Percentiles rank a stretch among this genome's conserved stretches.
phyloP scores from a whole-genome alignment of 2,888 invertebrate species.

The Amblyjoppa proteus region DNA sequence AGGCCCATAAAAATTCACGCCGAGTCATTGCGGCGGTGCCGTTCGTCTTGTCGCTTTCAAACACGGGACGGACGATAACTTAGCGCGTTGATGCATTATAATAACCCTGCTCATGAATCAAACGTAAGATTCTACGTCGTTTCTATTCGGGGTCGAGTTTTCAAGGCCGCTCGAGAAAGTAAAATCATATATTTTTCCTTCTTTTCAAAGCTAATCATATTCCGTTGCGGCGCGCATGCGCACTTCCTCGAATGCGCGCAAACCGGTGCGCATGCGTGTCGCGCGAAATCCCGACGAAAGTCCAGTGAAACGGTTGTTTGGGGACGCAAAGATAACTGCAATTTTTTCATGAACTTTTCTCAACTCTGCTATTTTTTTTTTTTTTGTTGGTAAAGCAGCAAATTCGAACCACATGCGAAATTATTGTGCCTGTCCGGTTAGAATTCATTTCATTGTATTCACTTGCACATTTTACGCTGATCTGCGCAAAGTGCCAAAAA shows the following conservation, averaged over 20 bases:
- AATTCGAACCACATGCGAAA: no score
- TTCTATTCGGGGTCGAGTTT: slow-evolving; percentile 69
- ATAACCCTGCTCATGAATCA: neutral
- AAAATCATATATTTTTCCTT: slow-evolving; percentile 4
- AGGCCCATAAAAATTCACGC: slow-evolving; percentile 47
- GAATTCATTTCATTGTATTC: no score
- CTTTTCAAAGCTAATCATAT: slow-evolving; percentile 10
- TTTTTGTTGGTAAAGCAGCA: no score
- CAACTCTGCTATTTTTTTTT: no score
- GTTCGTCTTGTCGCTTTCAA: slow-evolving; percentile 56
- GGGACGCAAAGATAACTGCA: no score
- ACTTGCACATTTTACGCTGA: no score
- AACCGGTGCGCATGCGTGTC: neutral
- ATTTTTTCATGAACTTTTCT: no score
- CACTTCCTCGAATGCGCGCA: slow-evolving; percentile 20
- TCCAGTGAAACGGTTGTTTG: no score
- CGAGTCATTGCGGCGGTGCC: slow-evolving; percentile 29
- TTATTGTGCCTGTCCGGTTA: no score
- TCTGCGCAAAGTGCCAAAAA: no score
- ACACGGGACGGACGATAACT: neutral
- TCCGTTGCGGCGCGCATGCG: neutral
- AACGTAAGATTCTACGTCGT: slow-evolving; percentile 30
- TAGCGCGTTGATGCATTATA: neutral
- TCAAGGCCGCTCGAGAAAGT: slow-evolving; percentile 72
- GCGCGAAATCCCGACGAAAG: neutral